Evolutionary conservation across 2,888 invertebrate genomes (phyloP).

Genomic region (Sphinx pinastri): DNA sequence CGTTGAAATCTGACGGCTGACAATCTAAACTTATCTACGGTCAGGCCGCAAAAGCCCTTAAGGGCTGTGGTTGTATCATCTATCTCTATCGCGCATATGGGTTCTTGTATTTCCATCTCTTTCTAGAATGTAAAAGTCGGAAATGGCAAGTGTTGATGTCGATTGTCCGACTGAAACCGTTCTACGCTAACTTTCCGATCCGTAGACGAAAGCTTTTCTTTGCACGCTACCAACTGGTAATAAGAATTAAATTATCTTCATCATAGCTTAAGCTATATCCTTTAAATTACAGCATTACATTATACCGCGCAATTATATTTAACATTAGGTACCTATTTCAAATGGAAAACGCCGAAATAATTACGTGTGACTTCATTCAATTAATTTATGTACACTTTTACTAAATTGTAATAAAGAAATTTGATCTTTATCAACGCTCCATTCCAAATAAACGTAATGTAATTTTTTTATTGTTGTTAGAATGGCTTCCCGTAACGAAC

Average conservation of each 20-base stretch:
- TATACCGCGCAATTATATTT: too few species aligned
- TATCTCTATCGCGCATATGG: constrained; percentile 34
- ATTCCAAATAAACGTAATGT: neutral
- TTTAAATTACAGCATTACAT: too few species aligned
- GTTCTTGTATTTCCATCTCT: constrained; percentile 32
- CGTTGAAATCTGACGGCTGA: constrained; percentile 38
- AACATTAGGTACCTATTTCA: too few species aligned
- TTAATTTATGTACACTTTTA: too few species aligned
- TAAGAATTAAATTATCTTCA: too few species aligned
- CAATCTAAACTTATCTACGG: constrained; percentile 52
- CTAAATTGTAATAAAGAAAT: neutral
- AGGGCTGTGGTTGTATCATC: constrained; percentile 35
- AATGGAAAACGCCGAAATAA: too few species aligned
- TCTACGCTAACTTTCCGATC: constrained; percentile 27
- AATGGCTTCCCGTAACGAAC: neutral
- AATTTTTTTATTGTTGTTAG: neutral
- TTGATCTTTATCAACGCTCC: neutral
- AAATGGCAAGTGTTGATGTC: constrained; percentile 46
- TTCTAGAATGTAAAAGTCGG: constrained; percentile 39
- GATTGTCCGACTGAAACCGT: constrained; percentile 32
- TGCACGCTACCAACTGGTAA: neutral
- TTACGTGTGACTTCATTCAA: too few species aligned
- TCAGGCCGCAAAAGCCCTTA: constrained; percentile 44
- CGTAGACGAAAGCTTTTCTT: constrained; percentile 6
- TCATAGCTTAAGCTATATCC: too few species aligned